A percentile compares a stretch with the other conserved stretches of the same genome.
Evolutionary conservation across 2,888 invertebrate genomes (phyloP).

Genomic region (Tiliacea aurago): DNA sequence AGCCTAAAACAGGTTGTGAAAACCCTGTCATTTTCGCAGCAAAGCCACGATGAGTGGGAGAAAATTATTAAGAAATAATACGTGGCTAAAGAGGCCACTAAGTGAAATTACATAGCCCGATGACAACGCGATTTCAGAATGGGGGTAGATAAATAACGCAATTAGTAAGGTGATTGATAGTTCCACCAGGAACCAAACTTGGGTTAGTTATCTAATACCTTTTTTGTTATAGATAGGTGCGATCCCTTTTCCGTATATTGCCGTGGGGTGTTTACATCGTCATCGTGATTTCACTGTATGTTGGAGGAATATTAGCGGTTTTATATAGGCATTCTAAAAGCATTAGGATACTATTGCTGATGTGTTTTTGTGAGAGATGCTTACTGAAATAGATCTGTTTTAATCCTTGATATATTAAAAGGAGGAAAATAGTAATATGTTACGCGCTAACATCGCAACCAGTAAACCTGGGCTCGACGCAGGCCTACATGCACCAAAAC

Average conservation of each 20-base stretch:
- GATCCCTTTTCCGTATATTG: conserved; percentile 66
- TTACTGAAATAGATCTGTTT: conserved; percentile 32
- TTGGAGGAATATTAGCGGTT: conserved; percentile 56
- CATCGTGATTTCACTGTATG: conserved; percentile 65
- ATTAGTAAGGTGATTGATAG: conserved; percentile 87
- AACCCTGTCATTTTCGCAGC: conserved; percentile 68
- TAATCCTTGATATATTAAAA: no score
- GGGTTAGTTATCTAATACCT: conserved; percentile 69
- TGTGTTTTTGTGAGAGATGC: conserved; percentile 41
- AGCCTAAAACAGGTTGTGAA: conserved; percentile 45
- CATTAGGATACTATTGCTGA: conserved; percentile 57
- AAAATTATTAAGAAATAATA: conserved; percentile 80
- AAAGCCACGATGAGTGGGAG: conserved; percentile 72
- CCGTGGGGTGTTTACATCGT: conserved; percentile 62
- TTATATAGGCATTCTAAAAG: conserved; percentile 65
- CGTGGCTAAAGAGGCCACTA: conserved; percentile 79
- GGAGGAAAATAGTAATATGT: no score
- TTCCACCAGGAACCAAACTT: conserved; percentile 69
- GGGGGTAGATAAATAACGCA: conserved; percentile 85
- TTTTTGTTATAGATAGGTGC: conserved; percentile 71
- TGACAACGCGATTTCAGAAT: conserved; percentile 82
- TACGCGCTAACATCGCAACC: no score
- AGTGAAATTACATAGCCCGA: conserved; percentile 86
- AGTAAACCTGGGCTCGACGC: no score
- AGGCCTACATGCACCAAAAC: no score